Evolutionary conservation across 1,140 invertebrate genomes (phyloP).

Genomic region (Elymnias hypermnestra): DNA sequence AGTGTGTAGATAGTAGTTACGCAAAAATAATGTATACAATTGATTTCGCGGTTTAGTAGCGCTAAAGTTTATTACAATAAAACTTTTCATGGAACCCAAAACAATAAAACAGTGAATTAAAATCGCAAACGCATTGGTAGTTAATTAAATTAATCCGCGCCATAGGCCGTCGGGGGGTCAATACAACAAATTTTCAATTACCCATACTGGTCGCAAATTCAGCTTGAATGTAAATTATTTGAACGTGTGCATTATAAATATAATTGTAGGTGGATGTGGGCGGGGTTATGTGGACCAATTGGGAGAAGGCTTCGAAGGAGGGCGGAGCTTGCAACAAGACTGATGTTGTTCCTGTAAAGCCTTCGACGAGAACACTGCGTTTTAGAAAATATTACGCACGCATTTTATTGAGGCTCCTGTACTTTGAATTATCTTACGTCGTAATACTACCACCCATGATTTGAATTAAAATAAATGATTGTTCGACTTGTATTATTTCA

Average conservation of each 20-base stretch:
- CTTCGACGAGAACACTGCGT: conserved; percentile 41
- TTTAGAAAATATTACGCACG: conserved; percentile 10
- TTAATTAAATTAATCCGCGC: conserved; percentile 59
- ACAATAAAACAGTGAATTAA: conserved; percentile 21
- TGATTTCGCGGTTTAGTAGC: too few species aligned
- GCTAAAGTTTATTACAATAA: too few species aligned
- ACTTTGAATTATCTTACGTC: too few species aligned
- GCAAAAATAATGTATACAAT: too few species aligned
- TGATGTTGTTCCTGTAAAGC: conserved; percentile 68
- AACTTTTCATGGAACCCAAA: too few species aligned
- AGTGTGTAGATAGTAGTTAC: neutral
- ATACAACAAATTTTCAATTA: conserved; percentile 76
- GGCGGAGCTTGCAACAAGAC: conserved; percentile 55
- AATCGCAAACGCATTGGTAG: conserved; percentile 24
- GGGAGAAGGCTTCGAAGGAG: conserved; percentile 27
- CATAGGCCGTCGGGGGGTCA: conserved; percentile 56
- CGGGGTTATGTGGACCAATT: conserved; percentile 51
- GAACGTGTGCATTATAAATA: conserved; percentile 72
- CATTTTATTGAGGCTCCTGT: too few species aligned
- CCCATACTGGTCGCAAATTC: conserved; percentile 69
- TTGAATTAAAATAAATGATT: too few species aligned
- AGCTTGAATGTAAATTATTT: conserved; percentile 75
- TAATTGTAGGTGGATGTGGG: conserved; percentile 69
- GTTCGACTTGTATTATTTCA: too few species aligned
- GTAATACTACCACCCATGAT: too few species aligned